Base-by-base conservation (phyloP, 2,113 vertebrate genomes). In the Morphnarchus princeps region DNA sequence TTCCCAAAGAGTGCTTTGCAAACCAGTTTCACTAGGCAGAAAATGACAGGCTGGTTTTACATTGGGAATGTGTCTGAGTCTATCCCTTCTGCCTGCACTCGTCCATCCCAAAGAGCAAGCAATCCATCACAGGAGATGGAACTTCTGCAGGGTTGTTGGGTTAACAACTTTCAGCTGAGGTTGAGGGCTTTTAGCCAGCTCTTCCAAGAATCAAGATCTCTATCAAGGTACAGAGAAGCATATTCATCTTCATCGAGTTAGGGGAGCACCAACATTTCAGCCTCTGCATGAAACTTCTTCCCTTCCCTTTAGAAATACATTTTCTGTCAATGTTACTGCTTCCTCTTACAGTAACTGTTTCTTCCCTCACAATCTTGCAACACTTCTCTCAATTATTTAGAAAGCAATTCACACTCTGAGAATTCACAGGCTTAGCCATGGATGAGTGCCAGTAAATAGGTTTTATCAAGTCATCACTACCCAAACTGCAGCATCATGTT, bases 381-480 rank as follows among this genome's bases (percentile, higher is more conserved):
- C 28, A 65, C 4, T 16, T 49, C 28, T 40, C 20, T 34, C 7
- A 1, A 10, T 67, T 63, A 93, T 61, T 85, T 69, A 74, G 73
- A 89, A 82, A 79, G 65, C 9, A 89, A 61, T 65, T 69, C 38
- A 40, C 21, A 79, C 32, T 42, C 36, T 4, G 17, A 42, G 29
- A 93, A 82, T n/a, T 82, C 49, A 58, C 21, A 89, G 20, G 43
- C 87, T 13, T 55, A 89, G 34, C 57, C 57, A 76, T 8, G 28
- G 28, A 43, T 26, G 12, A 95, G 21, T 43, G 40, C 34, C 66
- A 85, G 58, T 58, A 65, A 93, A 65, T 28, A 79, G 17, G 36
- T 69, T 89, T 82, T 93, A 87, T 57, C 81, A 85, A 96, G 82
- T 87, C 40, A 16, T 80, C 86, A 40, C 59, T 85, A 94, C 10